A percentile compares a stretch with the other conserved stretches of the same genome.
Evolutionary conservation across 2,797 vertebrate genomes (phyloP).

Genomic region (Spinus pinus): DNA sequence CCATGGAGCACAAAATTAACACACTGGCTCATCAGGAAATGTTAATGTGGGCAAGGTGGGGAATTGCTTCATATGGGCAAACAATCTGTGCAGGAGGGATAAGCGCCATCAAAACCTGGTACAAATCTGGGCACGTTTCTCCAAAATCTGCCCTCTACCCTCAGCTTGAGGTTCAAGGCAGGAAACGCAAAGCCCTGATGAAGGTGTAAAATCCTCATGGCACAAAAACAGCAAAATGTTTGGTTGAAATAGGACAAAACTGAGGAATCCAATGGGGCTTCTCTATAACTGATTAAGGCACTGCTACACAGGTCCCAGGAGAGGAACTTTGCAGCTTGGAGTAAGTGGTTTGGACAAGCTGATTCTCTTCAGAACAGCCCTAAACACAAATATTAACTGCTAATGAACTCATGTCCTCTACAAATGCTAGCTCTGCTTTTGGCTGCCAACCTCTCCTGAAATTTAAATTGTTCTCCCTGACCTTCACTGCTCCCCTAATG

Average conservation of each 20-base stretch:
- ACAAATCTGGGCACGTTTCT: constrained; percentile 21
- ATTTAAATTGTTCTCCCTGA: background rate
- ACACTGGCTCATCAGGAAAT: constrained; percentile 71
- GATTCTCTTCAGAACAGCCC: constrained; percentile 19
- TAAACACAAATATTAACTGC: constrained; percentile 44
- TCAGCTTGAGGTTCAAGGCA: background rate
- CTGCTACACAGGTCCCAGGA: background rate
- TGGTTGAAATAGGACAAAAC: background rate
- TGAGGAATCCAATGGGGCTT: background rate
- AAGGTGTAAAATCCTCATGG: constrained; percentile 18
- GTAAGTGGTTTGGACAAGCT: background rate
- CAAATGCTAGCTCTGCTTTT: constrained; percentile 11
- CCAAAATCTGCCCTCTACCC: constrained; percentile 34
- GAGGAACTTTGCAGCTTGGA: background rate
- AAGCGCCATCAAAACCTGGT: constrained; percentile 30
- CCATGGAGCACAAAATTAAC: constrained; percentile 66
- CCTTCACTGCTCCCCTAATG: background rate
- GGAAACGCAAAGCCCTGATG: background rate
- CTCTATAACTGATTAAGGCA: background rate
- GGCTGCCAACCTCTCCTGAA: background rate
- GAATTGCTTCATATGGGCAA: constrained; percentile 61
- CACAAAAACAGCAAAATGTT: background rate
- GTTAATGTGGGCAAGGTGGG: constrained; percentile 51
- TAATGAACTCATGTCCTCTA: constrained; percentile 38
- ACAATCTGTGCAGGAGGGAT: constrained; percentile 50